Conservation (phyloP, 2,113 vertebrate species). For the Saguinus midas region DNA sequence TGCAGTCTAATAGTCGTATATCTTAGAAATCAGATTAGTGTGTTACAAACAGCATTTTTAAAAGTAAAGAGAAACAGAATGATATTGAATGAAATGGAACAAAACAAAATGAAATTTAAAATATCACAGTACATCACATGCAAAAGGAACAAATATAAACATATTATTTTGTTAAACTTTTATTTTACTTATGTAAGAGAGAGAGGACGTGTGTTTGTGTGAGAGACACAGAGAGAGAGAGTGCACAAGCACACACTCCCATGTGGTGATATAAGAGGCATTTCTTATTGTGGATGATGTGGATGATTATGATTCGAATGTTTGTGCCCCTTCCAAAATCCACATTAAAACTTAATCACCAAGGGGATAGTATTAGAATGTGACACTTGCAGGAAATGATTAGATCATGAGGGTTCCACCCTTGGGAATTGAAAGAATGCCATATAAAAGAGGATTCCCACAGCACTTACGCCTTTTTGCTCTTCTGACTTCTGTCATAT, state of each 20-base stretch:
- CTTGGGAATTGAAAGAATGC: not conserved
- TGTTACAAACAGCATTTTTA: not conserved
- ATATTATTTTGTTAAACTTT: not conserved
- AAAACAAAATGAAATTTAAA: not conserved
- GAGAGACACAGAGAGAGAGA: not conserved
- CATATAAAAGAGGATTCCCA: not conserved
- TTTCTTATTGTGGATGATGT: not conserved
- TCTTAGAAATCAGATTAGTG: not conserved
- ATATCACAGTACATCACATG: not conserved
- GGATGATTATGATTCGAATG: not conserved
- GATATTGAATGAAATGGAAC: not conserved
- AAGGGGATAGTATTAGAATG: not conserved
- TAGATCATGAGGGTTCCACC: not conserved
- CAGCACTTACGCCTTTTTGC: not conserved
- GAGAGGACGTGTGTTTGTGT: not conserved
- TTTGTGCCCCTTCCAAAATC: not conserved
- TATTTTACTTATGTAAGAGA: not conserved
- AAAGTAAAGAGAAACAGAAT: constrained; percentile 2
- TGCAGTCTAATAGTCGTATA: not conserved
- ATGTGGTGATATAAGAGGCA: not conserved
- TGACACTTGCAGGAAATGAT: not conserved
- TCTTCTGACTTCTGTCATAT: not conserved
- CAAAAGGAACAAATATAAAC: not conserved
- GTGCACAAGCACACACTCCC: not conserved
- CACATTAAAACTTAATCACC: not conserved